Evolutionary conservation across 1,140 invertebrate species (phyloP).

Genomic region (Macrobrachium nipponense): DNA sequence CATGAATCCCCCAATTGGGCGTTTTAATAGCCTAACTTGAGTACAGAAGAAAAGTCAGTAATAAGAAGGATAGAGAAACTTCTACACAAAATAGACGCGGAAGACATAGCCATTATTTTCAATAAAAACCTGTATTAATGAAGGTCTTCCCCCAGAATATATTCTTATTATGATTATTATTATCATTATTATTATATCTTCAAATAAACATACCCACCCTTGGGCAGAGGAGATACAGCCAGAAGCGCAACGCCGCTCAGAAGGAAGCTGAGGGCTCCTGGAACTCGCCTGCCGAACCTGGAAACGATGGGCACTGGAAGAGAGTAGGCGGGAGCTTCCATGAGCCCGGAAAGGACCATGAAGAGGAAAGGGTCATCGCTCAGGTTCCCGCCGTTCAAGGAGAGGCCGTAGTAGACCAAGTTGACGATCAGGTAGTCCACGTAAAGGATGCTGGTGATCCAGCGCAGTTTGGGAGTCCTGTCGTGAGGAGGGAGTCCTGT

Average conservation of each 20-base stretch:
- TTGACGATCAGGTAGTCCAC: not conserved
- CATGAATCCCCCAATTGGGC: no score
- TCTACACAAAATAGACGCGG: no score
- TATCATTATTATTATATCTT: no score
- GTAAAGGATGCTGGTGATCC: slow-evolving; percentile 9
- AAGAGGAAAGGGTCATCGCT: slow-evolving; percentile 42
- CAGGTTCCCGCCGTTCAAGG: slow-evolving; percentile 28
- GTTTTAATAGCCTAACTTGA: no score
- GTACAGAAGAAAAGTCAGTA: no score
- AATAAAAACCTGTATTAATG: no score
- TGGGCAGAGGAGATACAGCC: not conserved
- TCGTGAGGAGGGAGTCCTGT: not conserved
- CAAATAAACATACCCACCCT: not conserved
- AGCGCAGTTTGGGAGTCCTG: slow-evolving; percentile 33
- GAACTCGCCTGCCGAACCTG: slow-evolving; percentile 2
- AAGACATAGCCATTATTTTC: no score
- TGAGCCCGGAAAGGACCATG: no score
- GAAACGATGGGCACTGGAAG: slow-evolving; percentile 11
- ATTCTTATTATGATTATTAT: no score
- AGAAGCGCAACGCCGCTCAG: slow-evolving; percentile 3
- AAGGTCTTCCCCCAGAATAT: no score
- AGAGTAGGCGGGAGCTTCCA: slow-evolving; percentile 37
- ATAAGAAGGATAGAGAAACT: no score
- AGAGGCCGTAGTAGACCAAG: slow-evolving; percentile 46
- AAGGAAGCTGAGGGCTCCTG: not conserved